Conservation (phyloP, 2,797 vertebrate species). For the Scomberomorus guttatus region DNA sequence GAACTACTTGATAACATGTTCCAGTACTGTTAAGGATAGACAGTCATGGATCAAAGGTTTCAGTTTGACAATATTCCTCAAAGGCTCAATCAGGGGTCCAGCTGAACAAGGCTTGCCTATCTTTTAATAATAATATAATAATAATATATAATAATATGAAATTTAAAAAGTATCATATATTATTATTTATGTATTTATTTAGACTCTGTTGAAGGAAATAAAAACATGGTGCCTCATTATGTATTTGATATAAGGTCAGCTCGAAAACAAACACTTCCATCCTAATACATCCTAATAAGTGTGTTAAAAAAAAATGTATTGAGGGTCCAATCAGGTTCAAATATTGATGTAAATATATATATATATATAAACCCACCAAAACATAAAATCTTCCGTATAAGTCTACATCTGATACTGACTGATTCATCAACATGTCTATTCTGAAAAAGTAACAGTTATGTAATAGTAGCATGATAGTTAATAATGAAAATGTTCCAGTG, state of each 20-base stretch:
- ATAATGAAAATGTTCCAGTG: constrained; percentile 27
- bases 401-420: background rate
- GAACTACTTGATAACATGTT: constrained; percentile 64
- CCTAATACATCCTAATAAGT: no score
- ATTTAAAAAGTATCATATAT: no score
- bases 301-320: no score
- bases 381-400: background rate
- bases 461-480: background rate
- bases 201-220: background rate
- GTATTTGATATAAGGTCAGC: background rate
- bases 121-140: no score
- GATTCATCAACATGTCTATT: background rate
- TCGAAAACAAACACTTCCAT: background rate
- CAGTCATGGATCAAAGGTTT: constrained; percentile 60
- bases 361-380: background rate
- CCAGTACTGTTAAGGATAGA: constrained; percentile 26
- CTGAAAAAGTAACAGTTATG: background rate
- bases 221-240: background rate
- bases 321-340: background rate
- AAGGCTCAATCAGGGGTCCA: background rate
- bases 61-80: constrained; percentile 11
- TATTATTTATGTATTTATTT: background rate
- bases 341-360: background rate
- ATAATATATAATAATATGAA: no score
- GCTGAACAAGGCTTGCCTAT: background rate